A percentile compares a stretch with the other conserved stretches of the same genome.
phyloP scores from a whole-genome alignment of 2,797 vertebrate genomes.

The Poecilia wingei region DNA sequence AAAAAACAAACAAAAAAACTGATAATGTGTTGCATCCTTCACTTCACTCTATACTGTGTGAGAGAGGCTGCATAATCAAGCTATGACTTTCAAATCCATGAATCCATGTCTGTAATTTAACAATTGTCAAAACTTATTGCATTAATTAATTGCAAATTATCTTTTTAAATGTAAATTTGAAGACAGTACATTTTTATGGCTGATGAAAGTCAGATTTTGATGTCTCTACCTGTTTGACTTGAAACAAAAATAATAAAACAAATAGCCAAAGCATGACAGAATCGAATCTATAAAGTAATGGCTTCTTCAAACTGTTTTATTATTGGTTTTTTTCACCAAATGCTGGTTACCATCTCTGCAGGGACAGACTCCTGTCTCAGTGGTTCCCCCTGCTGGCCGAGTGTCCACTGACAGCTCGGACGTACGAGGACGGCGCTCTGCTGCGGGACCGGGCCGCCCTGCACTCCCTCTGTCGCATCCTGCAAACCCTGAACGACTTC shows the following conservation, averaged over 20 bases:
- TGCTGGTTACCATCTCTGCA: slow-evolving; percentile 52
- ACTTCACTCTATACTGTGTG: neutral
- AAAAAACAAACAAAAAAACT: neutral
- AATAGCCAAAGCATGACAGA: neutral
- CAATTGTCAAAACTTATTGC: neutral
- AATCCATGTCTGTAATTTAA: neutral
- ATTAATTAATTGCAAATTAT: neutral
- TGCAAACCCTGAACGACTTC: slow-evolving; percentile 94
- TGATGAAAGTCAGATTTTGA: neutral
- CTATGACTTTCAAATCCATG: neutral
- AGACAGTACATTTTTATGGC: neutral
- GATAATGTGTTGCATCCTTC: neutral
- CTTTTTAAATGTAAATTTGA: neutral
- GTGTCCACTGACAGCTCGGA: slow-evolving; percentile 86
- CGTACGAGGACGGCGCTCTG: slow-evolving; percentile 92
- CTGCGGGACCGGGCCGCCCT: slow-evolving; percentile 89
- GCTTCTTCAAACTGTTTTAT: neutral
- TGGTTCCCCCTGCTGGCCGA: slow-evolving; percentile 94
- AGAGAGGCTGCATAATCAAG: neutral
- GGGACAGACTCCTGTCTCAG: slow-evolving; percentile 90
- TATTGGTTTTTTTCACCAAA: neutral
- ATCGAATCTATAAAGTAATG: neutral
- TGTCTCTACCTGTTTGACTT: no score
- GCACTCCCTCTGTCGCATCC: slow-evolving; percentile 88
- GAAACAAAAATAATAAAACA: neutral